These are phyloP conservation scores for Cataglyphis altisquamis DNA, from an alignment of 2,888 invertebrate genomes.

Conservation along the genomic window DNA sequence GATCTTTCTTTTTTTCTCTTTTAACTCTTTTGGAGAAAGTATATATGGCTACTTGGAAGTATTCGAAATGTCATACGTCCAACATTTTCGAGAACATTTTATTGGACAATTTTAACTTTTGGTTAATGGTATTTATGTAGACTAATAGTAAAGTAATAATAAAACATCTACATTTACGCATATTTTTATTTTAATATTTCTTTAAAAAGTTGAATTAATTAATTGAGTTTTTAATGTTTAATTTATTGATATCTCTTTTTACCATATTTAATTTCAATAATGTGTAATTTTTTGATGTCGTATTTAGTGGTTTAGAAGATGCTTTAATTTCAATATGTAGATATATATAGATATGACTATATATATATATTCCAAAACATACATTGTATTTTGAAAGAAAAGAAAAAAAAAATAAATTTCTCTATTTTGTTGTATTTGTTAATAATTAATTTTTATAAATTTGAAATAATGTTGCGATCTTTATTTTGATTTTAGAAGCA, in stretches of 20 bases:
- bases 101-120: neutral
- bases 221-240: neutral
- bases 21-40: slow-evolving; percentile 75
- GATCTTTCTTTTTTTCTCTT: slow-evolving; percentile 61
- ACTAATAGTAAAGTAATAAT: neutral
- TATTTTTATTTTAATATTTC: neutral
- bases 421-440: neutral
- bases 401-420: neutral
- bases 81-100: slow-evolving; percentile 64
- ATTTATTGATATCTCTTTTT: neutral
- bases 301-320: neutral
- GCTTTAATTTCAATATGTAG: neutral
- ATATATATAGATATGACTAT: too few species aligned
- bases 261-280: neutral
- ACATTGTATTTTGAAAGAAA: too few species aligned
- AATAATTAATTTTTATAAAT: neutral
- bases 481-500: slow-evolving; percentile 79
- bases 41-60: slow-evolving; percentile 66
- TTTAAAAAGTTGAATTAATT: neutral
- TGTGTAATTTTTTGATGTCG: neutral
- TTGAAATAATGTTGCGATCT: neutral
- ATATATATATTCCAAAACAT: too few species aligned
- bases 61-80: slow-evolving; percentile 69
- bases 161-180: neutral
- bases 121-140: neutral